These are phyloP conservation scores for Zootermopsis nevadensis DNA, from an alignment of 2,888 invertebrate genomes.

Conservation along the genomic window DNA sequence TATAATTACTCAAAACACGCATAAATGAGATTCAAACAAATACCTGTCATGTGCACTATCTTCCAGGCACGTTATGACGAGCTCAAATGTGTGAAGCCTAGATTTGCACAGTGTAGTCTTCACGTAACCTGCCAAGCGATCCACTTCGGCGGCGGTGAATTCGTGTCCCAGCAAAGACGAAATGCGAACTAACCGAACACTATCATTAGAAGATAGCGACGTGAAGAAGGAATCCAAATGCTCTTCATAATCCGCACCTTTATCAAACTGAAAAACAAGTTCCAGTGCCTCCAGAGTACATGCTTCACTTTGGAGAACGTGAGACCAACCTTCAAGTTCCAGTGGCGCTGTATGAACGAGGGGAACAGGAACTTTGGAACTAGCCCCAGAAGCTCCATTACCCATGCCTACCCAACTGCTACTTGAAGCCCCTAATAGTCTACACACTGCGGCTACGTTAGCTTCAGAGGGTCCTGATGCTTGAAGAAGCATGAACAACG, in stretches of 20 bases:
- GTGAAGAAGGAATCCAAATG: conserved; percentile 66
- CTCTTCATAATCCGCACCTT: conserved; percentile 58
- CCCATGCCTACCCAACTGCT: conserved; percentile 58
- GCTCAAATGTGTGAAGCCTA: conserved; percentile 66
- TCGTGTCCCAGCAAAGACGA: conserved; percentile 67
- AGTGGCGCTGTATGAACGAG: conserved; percentile 62
- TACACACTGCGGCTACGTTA: conserved; percentile 67
- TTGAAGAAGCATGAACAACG: conserved; percentile 66
- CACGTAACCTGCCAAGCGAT: conserved; percentile 64
- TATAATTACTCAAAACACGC: no score
- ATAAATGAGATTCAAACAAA: no score
- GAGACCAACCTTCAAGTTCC: conserved; percentile 67
- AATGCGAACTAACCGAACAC: conserved; percentile 66
- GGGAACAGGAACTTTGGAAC: conserved; percentile 54
- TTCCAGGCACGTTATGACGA: conserved; percentile 67
- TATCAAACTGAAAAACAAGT: conserved; percentile 65
- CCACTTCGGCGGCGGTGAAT: conserved; percentile 66
- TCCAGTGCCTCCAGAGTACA: conserved; percentile 66
- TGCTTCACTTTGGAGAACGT: conserved; percentile 64
- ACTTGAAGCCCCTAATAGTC: conserved; percentile 64
- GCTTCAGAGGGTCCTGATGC: conserved; percentile 67
- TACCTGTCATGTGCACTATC: conserved; percentile 65
- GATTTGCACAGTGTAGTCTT: conserved; percentile 65
- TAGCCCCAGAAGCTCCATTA: conserved; percentile 49
- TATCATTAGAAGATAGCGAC: conserved; percentile 66